Conservation (phyloP, 2,113 vertebrate genomes). For the Callorhinus ursinus region DNA sequence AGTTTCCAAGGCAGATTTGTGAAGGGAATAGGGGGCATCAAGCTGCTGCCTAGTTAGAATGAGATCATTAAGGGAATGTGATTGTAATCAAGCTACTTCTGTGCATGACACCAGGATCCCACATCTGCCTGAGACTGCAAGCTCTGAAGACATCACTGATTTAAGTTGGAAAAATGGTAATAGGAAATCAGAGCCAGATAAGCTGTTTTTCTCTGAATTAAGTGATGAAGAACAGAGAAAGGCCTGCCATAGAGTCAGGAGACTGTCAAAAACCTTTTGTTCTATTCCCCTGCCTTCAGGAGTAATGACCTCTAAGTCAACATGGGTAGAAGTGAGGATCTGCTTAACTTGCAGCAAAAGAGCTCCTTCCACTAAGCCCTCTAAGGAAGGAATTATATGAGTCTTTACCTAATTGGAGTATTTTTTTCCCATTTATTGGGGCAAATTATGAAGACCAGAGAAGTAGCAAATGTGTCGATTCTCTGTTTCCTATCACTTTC, state of each 20-base stretch:
- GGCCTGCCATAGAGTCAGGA: not conserved
- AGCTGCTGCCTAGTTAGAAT: conserved; percentile 53
- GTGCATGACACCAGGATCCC: conserved; percentile 47
- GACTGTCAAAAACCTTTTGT: not conserved
- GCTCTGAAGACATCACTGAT: conserved; percentile 70
- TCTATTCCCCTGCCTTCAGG: not conserved
- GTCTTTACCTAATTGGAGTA: not conserved
- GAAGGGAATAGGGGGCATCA: conserved; percentile 28
- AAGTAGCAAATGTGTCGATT: not conserved
- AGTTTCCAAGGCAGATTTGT: not conserved
- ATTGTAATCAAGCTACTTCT: conserved; percentile 73
- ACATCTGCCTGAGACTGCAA: conserved; percentile 65
- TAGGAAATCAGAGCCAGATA: conserved; percentile 47
- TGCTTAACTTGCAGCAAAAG: not conserved
- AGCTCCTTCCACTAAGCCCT: not conserved
- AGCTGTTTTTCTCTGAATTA: conserved; percentile 44
- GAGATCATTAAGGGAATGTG: conserved; percentile 60
- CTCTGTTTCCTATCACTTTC: not conserved
- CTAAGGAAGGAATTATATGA: not conserved
- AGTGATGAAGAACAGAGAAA: conserved; percentile 60
- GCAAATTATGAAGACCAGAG: not conserved
- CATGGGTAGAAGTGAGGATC: not conserved
- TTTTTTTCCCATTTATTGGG: not conserved
- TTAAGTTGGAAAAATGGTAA: conserved; percentile 45
- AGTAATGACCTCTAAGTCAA: not conserved